Percentiles rank a stretch among this genome's conserved stretches.
Evolutionary conservation across 2,797 vertebrate genomes (phyloP).

Genomic region (Odontamblyopus lacepedii): DNA sequence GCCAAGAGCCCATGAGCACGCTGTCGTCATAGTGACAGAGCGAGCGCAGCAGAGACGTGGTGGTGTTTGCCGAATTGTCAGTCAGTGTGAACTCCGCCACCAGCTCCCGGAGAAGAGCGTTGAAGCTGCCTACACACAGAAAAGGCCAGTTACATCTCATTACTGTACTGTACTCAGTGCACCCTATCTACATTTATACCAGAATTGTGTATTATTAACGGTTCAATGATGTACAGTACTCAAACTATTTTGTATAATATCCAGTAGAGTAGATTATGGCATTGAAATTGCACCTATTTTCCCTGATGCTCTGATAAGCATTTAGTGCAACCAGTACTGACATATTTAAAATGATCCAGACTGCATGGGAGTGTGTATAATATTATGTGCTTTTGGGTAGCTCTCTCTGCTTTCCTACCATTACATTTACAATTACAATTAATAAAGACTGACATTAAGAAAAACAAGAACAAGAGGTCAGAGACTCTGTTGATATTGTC

Average conservation of each 20-base stretch:
- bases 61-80: constrained; percentile 98
- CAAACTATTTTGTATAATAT: too few species aligned
- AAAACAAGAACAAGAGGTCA: background rate
- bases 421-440: too few species aligned
- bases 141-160: background rate
- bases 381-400: background rate
- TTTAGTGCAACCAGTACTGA: background rate
- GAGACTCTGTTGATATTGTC: background rate
- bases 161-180: background rate
- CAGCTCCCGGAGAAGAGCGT: constrained; percentile 92
- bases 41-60: constrained; percentile 94
- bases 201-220: background rate
- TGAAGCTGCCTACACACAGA: constrained; percentile 87
- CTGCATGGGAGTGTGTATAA: too few species aligned
- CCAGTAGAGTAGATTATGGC: too few species aligned
- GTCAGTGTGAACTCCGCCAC: constrained; percentile 98
- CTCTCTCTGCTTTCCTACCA: background rate
- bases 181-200: background rate
- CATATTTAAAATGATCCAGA: too few species aligned
- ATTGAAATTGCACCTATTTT: too few species aligned
- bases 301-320: background rate
- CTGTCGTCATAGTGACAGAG: constrained; percentile 98
- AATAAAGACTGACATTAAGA: background rate
- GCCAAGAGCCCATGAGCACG: constrained; percentile 97
- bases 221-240: too few species aligned